A percentile compares a stretch with the other conserved stretches of the same genome.
phyloP scores from a whole-genome alignment of 2,797 vertebrate species.

The Microctenopoma stevenorrisi region DNA sequence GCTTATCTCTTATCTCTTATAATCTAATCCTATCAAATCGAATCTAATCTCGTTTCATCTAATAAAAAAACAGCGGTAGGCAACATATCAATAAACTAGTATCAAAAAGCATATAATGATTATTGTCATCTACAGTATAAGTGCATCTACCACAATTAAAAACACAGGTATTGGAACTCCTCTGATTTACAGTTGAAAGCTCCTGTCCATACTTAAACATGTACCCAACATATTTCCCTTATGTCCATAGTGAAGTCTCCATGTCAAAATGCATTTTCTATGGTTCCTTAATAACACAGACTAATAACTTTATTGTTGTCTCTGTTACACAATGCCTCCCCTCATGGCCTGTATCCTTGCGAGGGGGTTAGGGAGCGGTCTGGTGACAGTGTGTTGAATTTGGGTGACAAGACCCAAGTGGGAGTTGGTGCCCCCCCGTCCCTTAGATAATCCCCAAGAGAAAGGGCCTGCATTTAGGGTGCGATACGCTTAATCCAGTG shows the following conservation, averaged over 20 bases:
- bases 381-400: slow-evolving; percentile 77
- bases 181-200: not conserved
- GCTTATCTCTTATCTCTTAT: too few species aligned
- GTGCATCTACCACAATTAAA: not conserved
- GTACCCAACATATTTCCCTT: slow-evolving; percentile 49
- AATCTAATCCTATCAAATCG: too few species aligned
- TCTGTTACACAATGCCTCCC: slow-evolving; percentile 61
- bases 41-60: too few species aligned
- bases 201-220: slow-evolving; percentile 14
- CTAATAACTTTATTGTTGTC: slow-evolving; percentile 77
- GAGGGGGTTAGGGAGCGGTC: slow-evolving; percentile 47
- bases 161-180: not conserved
- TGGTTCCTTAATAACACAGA: slow-evolving; percentile 67
- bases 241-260: slow-evolving; percentile 55
- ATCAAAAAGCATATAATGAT: not conserved
- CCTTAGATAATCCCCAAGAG: slow-evolving; percentile 80
- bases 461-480: slow-evolving; percentile 81
- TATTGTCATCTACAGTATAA: not conserved
- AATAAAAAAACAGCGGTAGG: not conserved
- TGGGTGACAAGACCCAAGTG: slow-evolving; percentile 79
- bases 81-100: not conserved
- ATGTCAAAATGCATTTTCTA: slow-evolving; percentile 71
- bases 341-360: slow-evolving; percentile 57
- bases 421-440: slow-evolving; percentile 62
- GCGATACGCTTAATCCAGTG: slow-evolving; percentile 81